These are phyloP conservation scores for Eumaeus atala DNA, from an alignment of 1,140 invertebrate genomes.

Conservation along the genomic window DNA sequence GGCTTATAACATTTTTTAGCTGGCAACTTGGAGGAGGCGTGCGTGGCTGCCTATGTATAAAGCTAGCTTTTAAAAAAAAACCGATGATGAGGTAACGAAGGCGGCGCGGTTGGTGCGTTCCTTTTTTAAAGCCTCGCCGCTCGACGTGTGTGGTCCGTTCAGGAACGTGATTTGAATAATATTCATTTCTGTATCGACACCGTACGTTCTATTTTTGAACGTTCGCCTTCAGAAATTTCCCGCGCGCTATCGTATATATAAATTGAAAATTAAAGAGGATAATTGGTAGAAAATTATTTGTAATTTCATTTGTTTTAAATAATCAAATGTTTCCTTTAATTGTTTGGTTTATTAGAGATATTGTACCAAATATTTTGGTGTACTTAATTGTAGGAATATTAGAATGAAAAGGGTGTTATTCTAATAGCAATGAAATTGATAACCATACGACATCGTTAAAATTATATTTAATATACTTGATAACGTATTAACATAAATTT, in stretches of 20 bases:
- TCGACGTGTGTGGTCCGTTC: conserved; percentile 57
- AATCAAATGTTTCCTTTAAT: conserved; percentile 26
- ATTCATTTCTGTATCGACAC: conserved; percentile 11
- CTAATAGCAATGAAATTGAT: too few relatives aligned
- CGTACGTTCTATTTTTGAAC: conserved; percentile 25
- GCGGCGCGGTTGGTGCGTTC: conserved; percentile 57
- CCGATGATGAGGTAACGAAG: conserved; percentile 61
- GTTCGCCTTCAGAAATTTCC: conserved; percentile 24
- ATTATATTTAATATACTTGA: too few relatives aligned
- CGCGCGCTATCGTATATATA: conserved; percentile 23
- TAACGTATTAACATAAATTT: too few relatives aligned
- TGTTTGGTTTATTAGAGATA: conserved; percentile 22
- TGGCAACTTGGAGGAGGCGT: conserved; percentile 40
- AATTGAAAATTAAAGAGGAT: conserved; percentile 33
- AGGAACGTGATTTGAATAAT: conserved; percentile 19
- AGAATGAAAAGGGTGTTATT: too few relatives aligned
- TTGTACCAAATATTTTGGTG: conserved; percentile 5
- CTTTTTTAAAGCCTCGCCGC: conserved; percentile 54
- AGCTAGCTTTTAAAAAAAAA: conserved; percentile 51
- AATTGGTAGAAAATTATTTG: conserved; percentile 39
- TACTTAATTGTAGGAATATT: background rate
- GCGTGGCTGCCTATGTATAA: conserved; percentile 39
- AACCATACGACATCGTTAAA: too few relatives aligned
- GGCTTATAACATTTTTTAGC: conserved; percentile 38
- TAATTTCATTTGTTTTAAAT: conserved; percentile 30